These are phyloP conservation scores for Collichthys lucidus DNA, from an alignment of 2,113 vertebrate genomes.

Conservation along the genomic window DNA sequence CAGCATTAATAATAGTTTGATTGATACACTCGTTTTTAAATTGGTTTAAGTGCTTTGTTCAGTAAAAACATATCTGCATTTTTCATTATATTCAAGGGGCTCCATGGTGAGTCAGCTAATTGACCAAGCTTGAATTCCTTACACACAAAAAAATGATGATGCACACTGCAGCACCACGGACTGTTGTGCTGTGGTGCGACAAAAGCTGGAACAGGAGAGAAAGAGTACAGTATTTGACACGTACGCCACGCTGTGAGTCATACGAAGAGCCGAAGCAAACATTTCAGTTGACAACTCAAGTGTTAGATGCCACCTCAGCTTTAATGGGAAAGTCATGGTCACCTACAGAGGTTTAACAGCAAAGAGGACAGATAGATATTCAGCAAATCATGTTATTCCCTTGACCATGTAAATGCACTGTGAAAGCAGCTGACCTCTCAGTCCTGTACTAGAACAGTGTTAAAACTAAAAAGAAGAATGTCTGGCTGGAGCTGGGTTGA, in stretches of 20 bases:
- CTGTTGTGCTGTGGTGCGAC: constrained; percentile 38
- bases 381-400: constrained; percentile 30
- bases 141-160: constrained; percentile 40
- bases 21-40: constrained; percentile 36
- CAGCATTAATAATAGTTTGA: constrained; percentile 28
- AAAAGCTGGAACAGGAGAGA: constrained; percentile 18
- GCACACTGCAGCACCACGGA: constrained; percentile 31
- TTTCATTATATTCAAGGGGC: constrained; percentile 41
- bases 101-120: constrained; percentile 61
- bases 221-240: constrained; percentile 43
- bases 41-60: constrained; percentile 40
- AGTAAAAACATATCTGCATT: constrained; percentile 52
- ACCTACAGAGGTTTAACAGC: constrained; percentile 27
- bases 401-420: constrained; percentile 20
- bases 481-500: neutral
- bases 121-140: constrained; percentile 33
- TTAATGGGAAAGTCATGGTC: constrained; percentile 45
- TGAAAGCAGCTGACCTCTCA: constrained; percentile 28
- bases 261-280: constrained; percentile 37
- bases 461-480: neutral
- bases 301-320: constrained; percentile 44
- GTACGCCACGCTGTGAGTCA: constrained; percentile 36
- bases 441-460: neutral
- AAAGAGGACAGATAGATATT: constrained; percentile 21
- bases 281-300: constrained; percentile 48